Conservation (phyloP, 1,140 invertebrate species). For the Myzus persicae region DNA sequence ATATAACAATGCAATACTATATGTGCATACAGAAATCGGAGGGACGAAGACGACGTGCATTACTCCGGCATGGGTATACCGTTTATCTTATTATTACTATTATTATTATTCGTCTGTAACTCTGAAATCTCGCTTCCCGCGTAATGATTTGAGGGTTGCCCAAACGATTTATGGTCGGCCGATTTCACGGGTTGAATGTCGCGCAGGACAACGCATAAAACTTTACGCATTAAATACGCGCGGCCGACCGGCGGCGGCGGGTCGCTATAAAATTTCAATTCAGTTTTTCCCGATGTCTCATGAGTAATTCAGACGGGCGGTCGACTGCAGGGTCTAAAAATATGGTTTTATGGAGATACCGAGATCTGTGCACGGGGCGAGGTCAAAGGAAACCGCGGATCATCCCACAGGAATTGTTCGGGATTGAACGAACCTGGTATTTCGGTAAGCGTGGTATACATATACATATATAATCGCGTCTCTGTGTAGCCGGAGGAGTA, state of each 20-base stretch:
- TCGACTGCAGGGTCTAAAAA: conserved; percentile 16
- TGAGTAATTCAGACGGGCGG: conserved; percentile 34
- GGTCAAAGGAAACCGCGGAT: neutral
- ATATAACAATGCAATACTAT: too few species aligned
- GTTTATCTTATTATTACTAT: neutral
- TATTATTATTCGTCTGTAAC: neutral
- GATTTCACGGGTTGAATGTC: neutral
- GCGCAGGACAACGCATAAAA: neutral
- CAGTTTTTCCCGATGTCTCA: neutral
- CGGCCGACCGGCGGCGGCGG: neutral
- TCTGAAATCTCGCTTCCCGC: neutral
- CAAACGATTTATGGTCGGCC: neutral
- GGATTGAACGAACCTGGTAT: neutral
- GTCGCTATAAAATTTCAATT: conserved; percentile 27
- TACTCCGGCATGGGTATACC: neutral
- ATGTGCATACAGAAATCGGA: too few species aligned
- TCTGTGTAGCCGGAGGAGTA: neutral
- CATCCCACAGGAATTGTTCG: neutral
- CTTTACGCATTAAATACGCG: conserved; percentile 27
- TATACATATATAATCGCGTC: neutral
- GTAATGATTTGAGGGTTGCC: neutral
- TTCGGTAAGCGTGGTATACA: neutral
- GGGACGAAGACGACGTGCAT: neutral
- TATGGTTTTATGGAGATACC: conserved; percentile 37
- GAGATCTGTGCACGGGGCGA: neutral